phyloP scores from a whole-genome alignment of 1,140 invertebrate species.

The Drosophila lacteicornis region DNA sequence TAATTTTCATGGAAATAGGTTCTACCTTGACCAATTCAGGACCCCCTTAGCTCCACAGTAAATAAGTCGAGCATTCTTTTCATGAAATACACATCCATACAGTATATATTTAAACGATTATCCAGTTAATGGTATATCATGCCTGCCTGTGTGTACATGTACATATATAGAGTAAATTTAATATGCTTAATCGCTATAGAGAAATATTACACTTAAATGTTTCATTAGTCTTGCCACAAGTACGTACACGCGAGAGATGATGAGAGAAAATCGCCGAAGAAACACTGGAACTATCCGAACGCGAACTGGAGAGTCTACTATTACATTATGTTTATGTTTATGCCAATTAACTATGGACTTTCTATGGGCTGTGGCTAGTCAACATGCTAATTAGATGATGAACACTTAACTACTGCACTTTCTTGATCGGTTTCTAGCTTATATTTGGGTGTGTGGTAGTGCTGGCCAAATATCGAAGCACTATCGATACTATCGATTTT shows the following conservation, averaged over 20 bases:
- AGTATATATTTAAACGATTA: conserved; percentile 63
- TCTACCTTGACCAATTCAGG: not conserved
- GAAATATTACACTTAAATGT: conserved; percentile 70
- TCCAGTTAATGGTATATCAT: conserved; percentile 52
- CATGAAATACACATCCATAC: conserved; percentile 64
- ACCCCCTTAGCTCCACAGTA: not conserved
- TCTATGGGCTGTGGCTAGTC: conserved; percentile 3
- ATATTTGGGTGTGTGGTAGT: conserved; percentile 16
- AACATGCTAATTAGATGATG: conserved; percentile 39
- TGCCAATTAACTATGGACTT: conserved; percentile 40
- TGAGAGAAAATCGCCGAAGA: conserved; percentile 18
- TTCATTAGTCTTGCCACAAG: conserved; percentile 46
- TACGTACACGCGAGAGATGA: conserved; percentile 3
- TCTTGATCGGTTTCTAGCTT: conserved; percentile 15
- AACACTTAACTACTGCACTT: conserved; percentile 29
- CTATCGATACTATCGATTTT: too few species aligned
- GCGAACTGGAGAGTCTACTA: conserved; percentile 6
- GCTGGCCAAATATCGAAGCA: too few species aligned
- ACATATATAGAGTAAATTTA: conserved; percentile 54
- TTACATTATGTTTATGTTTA: conserved; percentile 3
- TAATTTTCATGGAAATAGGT: not conserved
- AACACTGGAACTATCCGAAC: conserved; percentile 30
- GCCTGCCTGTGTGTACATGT: conserved; percentile 32
- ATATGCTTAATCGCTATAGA: conserved; percentile 58
- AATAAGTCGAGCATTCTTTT: conserved; percentile 5